Percentiles rank a stretch among this genome's conserved stretches.
Conservation (phyloP, 2,888 invertebrate genomes). For the Lepas anatifera region DNA sequence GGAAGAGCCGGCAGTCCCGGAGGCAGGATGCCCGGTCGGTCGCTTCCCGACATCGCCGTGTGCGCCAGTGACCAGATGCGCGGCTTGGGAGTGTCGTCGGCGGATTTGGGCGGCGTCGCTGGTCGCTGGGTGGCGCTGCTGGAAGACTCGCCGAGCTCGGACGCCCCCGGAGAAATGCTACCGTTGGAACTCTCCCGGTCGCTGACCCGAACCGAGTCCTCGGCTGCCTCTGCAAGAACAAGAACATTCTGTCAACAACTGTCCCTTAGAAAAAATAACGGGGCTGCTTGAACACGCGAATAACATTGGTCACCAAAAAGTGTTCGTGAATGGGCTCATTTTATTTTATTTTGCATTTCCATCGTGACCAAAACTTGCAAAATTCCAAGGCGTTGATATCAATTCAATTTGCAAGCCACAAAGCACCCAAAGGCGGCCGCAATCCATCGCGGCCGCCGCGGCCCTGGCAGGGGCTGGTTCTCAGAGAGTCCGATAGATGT, state of each 20-base stretch:
- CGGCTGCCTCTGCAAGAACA: neutral
- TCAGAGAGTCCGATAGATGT: too few relatives aligned
- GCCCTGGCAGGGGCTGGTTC: too few relatives aligned
- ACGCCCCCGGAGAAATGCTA: conserved; percentile 5
- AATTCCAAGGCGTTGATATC: too few relatives aligned
- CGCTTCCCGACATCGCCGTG: conserved; percentile 74
- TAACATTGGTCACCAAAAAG: too few relatives aligned
- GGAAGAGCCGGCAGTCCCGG: neutral
- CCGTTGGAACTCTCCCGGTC: conserved; percentile 8
- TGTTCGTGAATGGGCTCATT: too few relatives aligned
- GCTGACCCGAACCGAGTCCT: neutral
- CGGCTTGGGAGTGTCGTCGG: conserved; percentile 45
- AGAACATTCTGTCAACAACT: neutral
- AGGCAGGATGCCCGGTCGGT: conserved; percentile 8
- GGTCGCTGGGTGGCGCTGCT: conserved; percentile 15
- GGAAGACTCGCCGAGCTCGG: neutral
- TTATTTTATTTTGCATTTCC: too few relatives aligned
- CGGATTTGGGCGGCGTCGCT: conserved; percentile 20
- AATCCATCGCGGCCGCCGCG: too few relatives aligned
- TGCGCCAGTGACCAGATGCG: conserved; percentile 88
- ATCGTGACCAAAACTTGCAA: too few relatives aligned
- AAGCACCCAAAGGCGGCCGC: too few relatives aligned
- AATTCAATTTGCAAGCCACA: too few relatives aligned
- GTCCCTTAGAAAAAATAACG: too few relatives aligned
- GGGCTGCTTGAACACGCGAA: too few relatives aligned